phyloP scores from a whole-genome alignment of 2,113 vertebrate genomes.

The Accipiter cooperii region DNA sequence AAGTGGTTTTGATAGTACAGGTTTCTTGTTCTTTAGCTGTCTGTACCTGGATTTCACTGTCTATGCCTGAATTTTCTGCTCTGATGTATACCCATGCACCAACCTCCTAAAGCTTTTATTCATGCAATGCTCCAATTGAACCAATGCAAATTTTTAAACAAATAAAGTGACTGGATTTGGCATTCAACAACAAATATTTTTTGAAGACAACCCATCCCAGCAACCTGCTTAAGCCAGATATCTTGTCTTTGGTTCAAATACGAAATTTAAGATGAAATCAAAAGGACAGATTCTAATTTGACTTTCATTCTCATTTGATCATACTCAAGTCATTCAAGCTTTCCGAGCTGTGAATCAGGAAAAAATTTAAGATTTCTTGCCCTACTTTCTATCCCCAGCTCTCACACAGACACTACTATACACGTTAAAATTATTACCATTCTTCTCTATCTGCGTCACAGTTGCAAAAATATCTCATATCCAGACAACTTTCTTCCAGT shows the following conservation, averaged over 20 bases:
- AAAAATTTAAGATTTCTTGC: background rate
- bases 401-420: background rate
- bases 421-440: slow-evolving; percentile 77
- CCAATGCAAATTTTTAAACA: background rate
- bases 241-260: background rate
- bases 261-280: background rate
- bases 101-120: background rate
- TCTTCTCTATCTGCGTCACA: slow-evolving; percentile 88
- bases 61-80: background rate
- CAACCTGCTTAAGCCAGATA: background rate
- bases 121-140: background rate
- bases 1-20: background rate
- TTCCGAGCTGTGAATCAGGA: background rate
- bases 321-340: background rate
- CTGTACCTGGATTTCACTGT: background rate
- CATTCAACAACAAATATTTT: background rate
- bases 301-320: background rate
- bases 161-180: background rate
- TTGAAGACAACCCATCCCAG: background rate
- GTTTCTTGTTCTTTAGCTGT: background rate
- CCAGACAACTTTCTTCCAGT: slow-evolving; percentile 91
- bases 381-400: background rate
- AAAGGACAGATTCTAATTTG: background rate
- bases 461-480: slow-evolving; percentile 95
- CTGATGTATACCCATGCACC: background rate